A percentile compares a stretch with the other conserved stretches of the same genome.
Evolutionary conservation across 2,113 vertebrate genomes (phyloP).

Genomic region (Zosterops japonicus): DNA sequence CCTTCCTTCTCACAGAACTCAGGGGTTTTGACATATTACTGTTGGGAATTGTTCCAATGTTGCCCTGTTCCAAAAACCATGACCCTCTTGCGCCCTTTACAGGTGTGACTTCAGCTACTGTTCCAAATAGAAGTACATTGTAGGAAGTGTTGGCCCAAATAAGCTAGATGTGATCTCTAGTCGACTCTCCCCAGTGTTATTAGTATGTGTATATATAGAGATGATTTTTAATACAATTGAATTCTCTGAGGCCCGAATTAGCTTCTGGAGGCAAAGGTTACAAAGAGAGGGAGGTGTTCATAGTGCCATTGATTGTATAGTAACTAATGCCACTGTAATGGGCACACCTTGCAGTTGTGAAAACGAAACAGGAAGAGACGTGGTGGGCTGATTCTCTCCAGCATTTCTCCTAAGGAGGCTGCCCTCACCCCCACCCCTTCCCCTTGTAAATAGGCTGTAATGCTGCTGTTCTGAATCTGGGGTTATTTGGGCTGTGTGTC

Average conservation of each 20-base stretch:
- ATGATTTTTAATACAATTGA: neutral
- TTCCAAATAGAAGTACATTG: neutral
- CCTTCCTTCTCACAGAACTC: neutral
- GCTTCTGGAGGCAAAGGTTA: neutral
- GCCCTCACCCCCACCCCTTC: neutral
- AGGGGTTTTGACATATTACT: neutral
- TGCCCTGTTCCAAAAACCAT: neutral
- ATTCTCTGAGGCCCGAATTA: neutral
- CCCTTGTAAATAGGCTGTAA: accelerated
- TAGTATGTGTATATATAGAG: slow-evolving; percentile 34
- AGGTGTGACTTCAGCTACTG: neutral
- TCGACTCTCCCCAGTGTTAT: neutral
- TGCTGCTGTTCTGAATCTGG: neutral
- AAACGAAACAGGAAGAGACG: slow-evolving; percentile 11
- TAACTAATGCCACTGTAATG: neutral
- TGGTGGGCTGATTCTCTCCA: neutral
- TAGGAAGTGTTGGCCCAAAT: slow-evolving; percentile 10
- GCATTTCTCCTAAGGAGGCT: neutral
- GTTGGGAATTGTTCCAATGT: neutral
- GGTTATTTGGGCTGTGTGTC: neutral
- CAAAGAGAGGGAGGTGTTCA: neutral
- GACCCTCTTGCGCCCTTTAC: neutral
- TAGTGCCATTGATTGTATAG: neutral
- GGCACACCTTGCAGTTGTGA: neutral
- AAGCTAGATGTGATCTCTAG: neutral